phyloP scores from a whole-genome alignment of 2,113 vertebrate species.

The Oreamnos americanus region DNA sequence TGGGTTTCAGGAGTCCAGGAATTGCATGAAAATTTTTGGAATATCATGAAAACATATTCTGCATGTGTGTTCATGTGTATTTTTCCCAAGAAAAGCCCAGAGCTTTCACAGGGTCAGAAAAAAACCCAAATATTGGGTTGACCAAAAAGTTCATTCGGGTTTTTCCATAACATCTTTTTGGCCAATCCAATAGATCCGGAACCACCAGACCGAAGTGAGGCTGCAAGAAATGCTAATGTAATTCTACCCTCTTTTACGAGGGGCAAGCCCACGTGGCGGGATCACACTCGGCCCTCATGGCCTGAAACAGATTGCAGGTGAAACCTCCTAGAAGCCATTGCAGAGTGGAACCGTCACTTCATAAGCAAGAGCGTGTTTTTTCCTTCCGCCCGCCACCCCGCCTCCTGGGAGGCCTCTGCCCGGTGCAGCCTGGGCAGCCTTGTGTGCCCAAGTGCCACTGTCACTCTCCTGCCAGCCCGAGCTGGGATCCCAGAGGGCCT shows the following conservation, averaged over 20 bases:
- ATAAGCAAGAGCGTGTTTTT: neutral
- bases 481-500: constrained; percentile 51
- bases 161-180: neutral
- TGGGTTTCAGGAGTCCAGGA: neutral
- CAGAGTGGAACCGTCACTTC: constrained; percentile 58
- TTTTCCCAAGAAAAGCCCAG: no score
- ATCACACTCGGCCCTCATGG: neutral
- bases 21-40: neutral
- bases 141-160: neutral
- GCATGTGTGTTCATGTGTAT: neutral
- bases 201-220: neutral
- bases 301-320: neutral
- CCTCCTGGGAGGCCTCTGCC: neutral
- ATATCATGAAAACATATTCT: neutral
- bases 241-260: neutral
- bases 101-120: neutral
- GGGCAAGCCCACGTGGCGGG: neutral
- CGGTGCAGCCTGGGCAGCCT: constrained; percentile 52
- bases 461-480: constrained; percentile 51
- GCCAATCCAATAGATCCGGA: neutral
- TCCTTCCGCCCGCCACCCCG: neutral
- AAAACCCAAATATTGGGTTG: neutral
- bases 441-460: constrained; percentile 73
- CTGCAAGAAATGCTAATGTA: neutral
- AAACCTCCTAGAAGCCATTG: constrained; percentile 25